Evolutionary conservation across 1,140 invertebrate species (phyloP).

Genomic region (Halyomorpha halys): DNA sequence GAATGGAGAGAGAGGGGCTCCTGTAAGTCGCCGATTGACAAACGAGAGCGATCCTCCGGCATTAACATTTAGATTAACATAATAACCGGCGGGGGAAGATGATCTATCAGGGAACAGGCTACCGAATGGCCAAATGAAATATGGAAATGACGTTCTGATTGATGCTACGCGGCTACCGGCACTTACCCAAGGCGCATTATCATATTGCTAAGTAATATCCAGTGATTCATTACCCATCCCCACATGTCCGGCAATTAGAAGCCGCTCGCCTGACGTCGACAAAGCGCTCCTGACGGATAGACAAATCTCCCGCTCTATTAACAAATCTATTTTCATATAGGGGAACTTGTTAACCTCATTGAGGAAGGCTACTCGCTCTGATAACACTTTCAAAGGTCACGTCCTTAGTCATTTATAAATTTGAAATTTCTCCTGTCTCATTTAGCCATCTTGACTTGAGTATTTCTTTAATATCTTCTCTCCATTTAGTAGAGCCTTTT

Average conservation of each 20-base stretch:
- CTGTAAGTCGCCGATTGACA: conserved; percentile 4
- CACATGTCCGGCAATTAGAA: conserved; percentile 24
- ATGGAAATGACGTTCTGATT: conserved; percentile 25
- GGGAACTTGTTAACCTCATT: too few relatives aligned
- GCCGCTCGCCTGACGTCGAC: too few relatives aligned
- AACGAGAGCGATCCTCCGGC: conserved; percentile 17
- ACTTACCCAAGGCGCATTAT: conserved; percentile 20
- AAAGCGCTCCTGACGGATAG: not conserved
- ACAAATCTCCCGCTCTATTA: conserved; percentile 4
- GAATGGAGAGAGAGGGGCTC: conserved; percentile 6
- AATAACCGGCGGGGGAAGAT: conserved; percentile 20
- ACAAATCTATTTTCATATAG: conserved; percentile 14
- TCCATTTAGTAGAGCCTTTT: not conserved
- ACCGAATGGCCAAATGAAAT: conserved; percentile 24
- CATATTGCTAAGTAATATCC: conserved; percentile 27
- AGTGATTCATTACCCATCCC: conserved; percentile 24
- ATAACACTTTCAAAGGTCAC: too few relatives aligned
- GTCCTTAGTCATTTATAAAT: too few relatives aligned
- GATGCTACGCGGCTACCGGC: conserved; percentile 23
- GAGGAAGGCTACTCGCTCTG: too few relatives aligned
- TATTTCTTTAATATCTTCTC: too few relatives aligned
- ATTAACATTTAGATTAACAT: conserved; percentile 28
- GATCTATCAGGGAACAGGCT: conserved; percentile 16
- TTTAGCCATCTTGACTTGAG: too few relatives aligned
- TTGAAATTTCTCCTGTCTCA: too few relatives aligned